Conservation (phyloP, 2,113 vertebrate species). For the Cynopterus brachyotis region DNA sequence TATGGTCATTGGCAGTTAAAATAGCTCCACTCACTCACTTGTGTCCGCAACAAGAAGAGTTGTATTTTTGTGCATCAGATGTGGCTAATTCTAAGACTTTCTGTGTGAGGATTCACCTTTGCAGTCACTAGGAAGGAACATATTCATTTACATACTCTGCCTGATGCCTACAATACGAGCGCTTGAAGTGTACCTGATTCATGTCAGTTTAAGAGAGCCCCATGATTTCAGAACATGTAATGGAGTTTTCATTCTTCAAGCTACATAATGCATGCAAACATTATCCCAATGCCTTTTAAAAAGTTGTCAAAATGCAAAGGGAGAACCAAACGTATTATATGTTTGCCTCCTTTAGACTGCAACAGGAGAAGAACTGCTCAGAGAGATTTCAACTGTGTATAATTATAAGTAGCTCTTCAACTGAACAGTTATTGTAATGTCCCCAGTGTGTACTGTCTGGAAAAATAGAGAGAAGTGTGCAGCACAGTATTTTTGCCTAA, state of each 20-base stretch:
- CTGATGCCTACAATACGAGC: background rate
- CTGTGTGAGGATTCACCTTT: background rate
- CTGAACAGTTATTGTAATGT: conserved; percentile 20
- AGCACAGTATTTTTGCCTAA: background rate
- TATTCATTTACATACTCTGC: background rate
- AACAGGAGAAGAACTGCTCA: conserved; percentile 11
- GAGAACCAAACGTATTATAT: conserved; percentile 16
- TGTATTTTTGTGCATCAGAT: background rate
- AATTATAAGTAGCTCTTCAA: conserved; percentile 43
- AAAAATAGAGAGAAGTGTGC: background rate
- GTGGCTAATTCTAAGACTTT: background rate
- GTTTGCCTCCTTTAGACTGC: background rate
- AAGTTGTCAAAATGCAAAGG: conserved; percentile 61
- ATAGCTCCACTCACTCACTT: background rate
- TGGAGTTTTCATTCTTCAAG: conserved; percentile 56
- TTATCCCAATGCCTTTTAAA: conserved; percentile 52
- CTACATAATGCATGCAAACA: conserved; percentile 65
- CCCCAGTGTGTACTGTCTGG: background rate
- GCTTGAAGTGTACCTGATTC: background rate
- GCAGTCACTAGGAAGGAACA: background rate
- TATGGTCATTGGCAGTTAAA: conserved; percentile 17
- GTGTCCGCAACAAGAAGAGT: background rate
- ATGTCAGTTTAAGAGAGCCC: conserved; percentile 25
- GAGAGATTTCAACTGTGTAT: conserved; percentile 54
- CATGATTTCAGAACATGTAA: conserved; percentile 49